Evolutionary conservation across 1,140 invertebrate genomes (phyloP), one percentile per base, ranked within the genome.

Genomic region (Drosophila hydei): DNA sequence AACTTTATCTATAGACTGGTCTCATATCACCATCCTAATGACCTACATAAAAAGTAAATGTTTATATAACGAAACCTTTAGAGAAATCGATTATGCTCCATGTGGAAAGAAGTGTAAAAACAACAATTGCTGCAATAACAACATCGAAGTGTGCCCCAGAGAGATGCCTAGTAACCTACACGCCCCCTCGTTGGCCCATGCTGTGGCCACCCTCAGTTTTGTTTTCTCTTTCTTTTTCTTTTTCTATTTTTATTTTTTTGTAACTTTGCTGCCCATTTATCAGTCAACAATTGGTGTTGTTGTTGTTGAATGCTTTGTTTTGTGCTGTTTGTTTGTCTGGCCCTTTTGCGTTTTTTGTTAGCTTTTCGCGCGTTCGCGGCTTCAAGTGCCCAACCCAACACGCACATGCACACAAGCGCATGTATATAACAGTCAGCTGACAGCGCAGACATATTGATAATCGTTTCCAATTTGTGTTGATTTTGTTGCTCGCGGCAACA

Each of bases 361-460:
- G 77, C 72, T 85, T 85, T 85, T 85, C 77, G 80, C 81, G 80
- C 81, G 55, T 58, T 78, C 56, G 59, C 52, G 47, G 40, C 63
- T 30, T 60, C 7, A 38, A 58, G 9, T 40, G 4, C 65, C 52
- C 43, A 25, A 30, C 18, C 16, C 33, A 19, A 16, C 23, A 40
- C 21, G 21, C 23, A 14, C 9, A 54, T n/a, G 48, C 27, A 14
- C 33, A 21, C 4, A 58, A 14, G 30, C 25, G 4, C n/a, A 51
- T n/a, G 23, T 52, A 19, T 3, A 52, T 38, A 16, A 2, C n/a
- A 23, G 45, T 38, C 14, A 70, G 11, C 77, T 87, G 73, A 67
- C 81, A 75, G 65, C 21, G 42, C 40, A 63, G 73, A 77, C 80
- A 80, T 85, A 87, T 85, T 85, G 77, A 85, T 85, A 85, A 87